phyloP scores from a whole-genome alignment of 2,113 vertebrate species.

The Cnemophilus loriae region DNA sequence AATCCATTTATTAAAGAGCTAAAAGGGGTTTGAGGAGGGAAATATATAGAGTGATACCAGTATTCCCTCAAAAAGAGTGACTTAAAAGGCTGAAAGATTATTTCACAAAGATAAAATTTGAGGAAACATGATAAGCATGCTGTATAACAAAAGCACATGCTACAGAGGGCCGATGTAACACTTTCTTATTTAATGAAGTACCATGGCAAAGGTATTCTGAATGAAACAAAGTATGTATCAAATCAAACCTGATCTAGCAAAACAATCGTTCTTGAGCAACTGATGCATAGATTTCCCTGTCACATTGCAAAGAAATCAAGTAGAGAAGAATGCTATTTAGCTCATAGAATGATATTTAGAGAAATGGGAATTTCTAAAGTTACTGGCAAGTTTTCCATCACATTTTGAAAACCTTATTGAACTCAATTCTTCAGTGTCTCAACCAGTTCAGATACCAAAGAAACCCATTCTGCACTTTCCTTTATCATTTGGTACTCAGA shows the following conservation, averaged over 20 bases:
- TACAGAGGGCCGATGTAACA: background rate
- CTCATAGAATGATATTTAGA: background rate
- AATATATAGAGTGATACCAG: background rate
- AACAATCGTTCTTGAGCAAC: background rate
- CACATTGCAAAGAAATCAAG: background rate
- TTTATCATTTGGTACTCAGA: background rate
- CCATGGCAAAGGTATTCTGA: background rate
- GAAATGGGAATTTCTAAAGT: background rate
- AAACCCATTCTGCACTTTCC: background rate
- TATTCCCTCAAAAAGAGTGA: background rate
- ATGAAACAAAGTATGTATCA: background rate
- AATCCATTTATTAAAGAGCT: background rate
- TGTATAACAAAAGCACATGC: background rate
- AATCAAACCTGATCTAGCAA: background rate
- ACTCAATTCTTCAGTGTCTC: background rate
- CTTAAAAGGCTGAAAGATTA: background rate
- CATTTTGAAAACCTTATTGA: background rate
- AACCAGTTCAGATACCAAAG: background rate
- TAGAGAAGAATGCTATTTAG: background rate
- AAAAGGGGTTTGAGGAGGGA: background rate
- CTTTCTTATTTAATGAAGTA: background rate
- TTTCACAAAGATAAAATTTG: background rate
- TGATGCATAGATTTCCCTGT: background rate
- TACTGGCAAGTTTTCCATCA: background rate
- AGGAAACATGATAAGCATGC: background rate